Evolutionary conservation across 2,113 vertebrate genomes (phyloP).

Genomic region (Dicrurus megarhynchus): DNA sequence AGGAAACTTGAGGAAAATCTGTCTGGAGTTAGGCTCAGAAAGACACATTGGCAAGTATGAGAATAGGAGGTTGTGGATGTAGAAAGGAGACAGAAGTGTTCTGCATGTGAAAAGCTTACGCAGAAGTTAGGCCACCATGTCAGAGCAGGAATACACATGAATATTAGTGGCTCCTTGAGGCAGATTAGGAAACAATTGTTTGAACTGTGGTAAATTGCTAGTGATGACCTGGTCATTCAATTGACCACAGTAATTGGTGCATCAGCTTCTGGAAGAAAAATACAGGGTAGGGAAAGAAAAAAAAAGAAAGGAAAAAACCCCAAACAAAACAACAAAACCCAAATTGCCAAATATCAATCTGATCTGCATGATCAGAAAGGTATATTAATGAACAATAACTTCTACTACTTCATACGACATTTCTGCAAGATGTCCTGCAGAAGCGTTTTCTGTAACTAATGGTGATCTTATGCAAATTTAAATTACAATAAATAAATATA

Average conservation of each 20-base stretch:
- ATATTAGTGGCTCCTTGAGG: background rate
- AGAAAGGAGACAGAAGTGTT: background rate
- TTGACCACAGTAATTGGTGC: background rate
- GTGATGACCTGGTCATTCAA: background rate
- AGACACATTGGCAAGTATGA: rapidly evolving
- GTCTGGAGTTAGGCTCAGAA: background rate
- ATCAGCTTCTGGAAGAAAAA: background rate
- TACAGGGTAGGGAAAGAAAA: background rate
- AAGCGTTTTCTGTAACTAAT: background rate
- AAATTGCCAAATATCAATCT: background rate
- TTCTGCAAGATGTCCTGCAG: background rate
- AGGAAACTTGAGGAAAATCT: background rate
- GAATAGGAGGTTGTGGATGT: background rate
- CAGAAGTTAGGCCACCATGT: background rate
- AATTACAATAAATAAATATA: background rate
- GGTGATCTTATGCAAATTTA: background rate
- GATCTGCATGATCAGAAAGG: background rate
- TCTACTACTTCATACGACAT: background rate
- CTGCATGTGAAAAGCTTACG: background rate
- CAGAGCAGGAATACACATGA: background rate
- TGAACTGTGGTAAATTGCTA: background rate
- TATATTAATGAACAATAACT: background rate
- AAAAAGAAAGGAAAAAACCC: rapidly evolving
- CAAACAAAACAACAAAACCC: background rate
- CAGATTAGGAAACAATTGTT: background rate